Evolutionary conservation across 1,140 invertebrate genomes (phyloP).

Genomic region (Caligus rogercresseyi): DNA sequence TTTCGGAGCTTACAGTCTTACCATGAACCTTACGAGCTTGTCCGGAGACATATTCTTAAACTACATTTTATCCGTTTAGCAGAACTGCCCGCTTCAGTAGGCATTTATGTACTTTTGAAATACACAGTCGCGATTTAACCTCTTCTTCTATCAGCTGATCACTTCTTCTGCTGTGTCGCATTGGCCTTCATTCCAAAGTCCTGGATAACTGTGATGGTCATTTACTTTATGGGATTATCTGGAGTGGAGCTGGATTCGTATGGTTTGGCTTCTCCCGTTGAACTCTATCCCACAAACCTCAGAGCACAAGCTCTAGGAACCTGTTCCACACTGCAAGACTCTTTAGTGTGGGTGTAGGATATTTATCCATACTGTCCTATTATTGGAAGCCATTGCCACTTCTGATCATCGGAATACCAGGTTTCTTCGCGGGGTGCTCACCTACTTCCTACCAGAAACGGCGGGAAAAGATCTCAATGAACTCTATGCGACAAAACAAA

Average conservation of each 20-base stretch:
- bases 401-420: constrained; percentile 4
- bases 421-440: background rate
- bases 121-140: background rate
- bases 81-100: background rate
- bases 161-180: background rate
- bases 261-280: background rate
- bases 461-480: constrained; percentile 2
- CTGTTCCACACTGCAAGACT: constrained; percentile 7
- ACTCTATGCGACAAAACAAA: background rate
- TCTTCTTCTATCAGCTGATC: background rate
- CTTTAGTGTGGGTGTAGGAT: background rate
- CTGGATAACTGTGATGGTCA: background rate
- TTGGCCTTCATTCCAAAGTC: constrained; percentile 12
- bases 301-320: constrained; percentile 6
- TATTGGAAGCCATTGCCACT: constrained; percentile 15
- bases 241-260: constrained; percentile 2
- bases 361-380: background rate
- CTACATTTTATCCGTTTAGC: constrained; percentile 1
- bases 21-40: constrained; percentile 3
- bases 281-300: constrained; percentile 7
- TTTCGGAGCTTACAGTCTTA: background rate
- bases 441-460: background rate
- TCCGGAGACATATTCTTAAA: constrained; percentile 7
- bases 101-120: background rate
- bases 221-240: background rate